Evolutionary conservation across 2,797 vertebrate species (phyloP).

Genomic region (Darevskia nairensis): DNA sequence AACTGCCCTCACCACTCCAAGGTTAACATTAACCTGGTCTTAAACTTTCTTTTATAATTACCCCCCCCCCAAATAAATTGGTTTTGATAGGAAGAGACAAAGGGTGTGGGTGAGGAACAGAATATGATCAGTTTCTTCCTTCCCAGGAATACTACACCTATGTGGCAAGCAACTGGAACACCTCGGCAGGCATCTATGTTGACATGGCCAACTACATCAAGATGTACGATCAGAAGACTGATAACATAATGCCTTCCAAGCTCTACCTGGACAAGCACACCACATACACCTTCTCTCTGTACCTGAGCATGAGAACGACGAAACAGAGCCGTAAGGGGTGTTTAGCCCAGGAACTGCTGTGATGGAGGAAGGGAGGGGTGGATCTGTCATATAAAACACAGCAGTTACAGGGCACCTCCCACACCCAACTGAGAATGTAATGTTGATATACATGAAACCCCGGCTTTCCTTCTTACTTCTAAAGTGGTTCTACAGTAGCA

Average conservation of each 20-base stretch:
- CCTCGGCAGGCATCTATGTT: conserved; percentile 38
- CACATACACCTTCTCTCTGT: conserved; percentile 56
- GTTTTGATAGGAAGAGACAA: no score
- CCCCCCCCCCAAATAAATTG: no score
- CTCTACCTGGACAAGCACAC: conserved; percentile 71
- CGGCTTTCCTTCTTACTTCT: no score
- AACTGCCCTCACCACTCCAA: neutral
- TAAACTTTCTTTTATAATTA: no score
- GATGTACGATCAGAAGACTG: conserved; percentile 41
- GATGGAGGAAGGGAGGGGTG: neutral
- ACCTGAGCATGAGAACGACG: conserved; percentile 19
- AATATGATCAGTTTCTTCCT: neutral
- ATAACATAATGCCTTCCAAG: conserved; percentile 17
- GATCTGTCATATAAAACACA: neutral
- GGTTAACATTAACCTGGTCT: neutral
- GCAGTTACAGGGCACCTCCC: no score
- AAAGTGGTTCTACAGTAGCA: no score
- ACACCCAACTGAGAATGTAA: no score
- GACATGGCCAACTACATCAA: conserved; percentile 66
- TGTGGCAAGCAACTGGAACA: conserved; percentile 66
- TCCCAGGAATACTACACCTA: conserved; percentile 72
- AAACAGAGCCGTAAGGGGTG: conserved; percentile 16
- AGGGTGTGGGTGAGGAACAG: no score
- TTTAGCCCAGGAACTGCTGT: neutral
- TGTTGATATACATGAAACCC: no score